Evolutionary conservation across 2,888 invertebrate genomes (phyloP).

Genomic region (Cephus pygmeus): DNA sequence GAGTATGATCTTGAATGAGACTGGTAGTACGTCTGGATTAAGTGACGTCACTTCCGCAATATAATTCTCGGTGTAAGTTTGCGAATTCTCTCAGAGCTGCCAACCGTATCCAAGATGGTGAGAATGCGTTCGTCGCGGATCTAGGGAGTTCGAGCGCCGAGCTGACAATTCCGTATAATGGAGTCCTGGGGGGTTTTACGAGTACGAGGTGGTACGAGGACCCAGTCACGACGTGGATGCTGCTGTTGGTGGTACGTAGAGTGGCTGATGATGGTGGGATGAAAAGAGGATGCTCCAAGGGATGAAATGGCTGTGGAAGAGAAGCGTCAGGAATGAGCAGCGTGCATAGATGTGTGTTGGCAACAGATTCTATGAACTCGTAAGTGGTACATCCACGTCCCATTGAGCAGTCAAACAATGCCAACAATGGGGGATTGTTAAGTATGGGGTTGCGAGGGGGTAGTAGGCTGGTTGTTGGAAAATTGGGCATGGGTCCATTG

Average conservation of each 20-base stretch:
- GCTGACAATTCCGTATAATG: conserved; percentile 2
- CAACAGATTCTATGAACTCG: conserved; percentile 8
- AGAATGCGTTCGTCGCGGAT: background rate
- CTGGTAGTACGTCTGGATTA: background rate
- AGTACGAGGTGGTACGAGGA: background rate
- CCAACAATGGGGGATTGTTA: conserved; percentile 33
- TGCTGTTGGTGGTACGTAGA: background rate
- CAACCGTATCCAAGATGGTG: background rate
- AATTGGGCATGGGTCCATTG: conserved; percentile 39
- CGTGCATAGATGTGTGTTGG: background rate
- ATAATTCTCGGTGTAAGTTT: background rate
- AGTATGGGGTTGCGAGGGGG: conserved; percentile 27
- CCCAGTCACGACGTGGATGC: background rate
- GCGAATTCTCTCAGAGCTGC: background rate
- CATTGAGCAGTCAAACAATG: conserved; percentile 40
- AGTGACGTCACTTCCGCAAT: background rate
- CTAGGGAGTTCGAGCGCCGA: background rate
- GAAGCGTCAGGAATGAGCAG: background rate
- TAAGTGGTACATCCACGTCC: conserved; percentile 19
- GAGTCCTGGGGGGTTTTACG: background rate
- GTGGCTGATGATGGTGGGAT: background rate
- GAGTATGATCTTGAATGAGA: background rate
- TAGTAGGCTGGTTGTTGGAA: conserved; percentile 16
- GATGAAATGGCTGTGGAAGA: background rate
- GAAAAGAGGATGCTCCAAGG: background rate